A percentile compares a stretch with the other conserved stretches of the same genome.
Conservation (phyloP, 2,797 vertebrate species). For the Tragopan temminckii region DNA sequence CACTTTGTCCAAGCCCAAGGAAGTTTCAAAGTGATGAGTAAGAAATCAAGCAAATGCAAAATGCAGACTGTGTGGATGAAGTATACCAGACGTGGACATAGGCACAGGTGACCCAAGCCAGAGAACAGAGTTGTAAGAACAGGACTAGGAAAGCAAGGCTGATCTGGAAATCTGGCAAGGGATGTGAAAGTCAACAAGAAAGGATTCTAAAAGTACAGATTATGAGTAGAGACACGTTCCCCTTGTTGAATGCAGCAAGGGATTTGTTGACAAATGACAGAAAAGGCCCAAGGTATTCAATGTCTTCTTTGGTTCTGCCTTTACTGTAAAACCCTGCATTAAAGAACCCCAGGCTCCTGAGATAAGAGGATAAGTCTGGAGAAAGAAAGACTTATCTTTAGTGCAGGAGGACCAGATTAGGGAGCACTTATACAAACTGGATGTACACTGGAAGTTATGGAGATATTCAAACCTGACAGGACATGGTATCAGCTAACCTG, state of each 20-base stretch:
- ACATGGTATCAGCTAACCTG: background rate
- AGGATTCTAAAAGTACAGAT: background rate
- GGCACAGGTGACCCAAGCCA: background rate
- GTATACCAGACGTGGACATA: background rate
- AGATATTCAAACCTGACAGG: background rate
- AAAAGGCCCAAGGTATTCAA: background rate
- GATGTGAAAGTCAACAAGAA: background rate
- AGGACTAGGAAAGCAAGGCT: background rate
- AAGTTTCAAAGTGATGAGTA: background rate
- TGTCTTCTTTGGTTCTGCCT: background rate
- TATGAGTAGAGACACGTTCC: background rate
- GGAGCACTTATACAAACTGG: background rate
- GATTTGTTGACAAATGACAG: background rate
- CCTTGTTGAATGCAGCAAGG: background rate
- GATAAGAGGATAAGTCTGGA: background rate
- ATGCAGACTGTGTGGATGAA: background rate
- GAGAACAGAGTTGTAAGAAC: background rate
- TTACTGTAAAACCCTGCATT: background rate
- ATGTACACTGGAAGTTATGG: background rate
- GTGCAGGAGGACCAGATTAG: background rate
- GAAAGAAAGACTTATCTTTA: background rate
- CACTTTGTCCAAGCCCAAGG: background rate
- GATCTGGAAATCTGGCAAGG: background rate
- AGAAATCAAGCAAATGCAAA: background rate
- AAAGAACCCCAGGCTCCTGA: background rate